These are phyloP conservation scores for Pogonophryne albipinna DNA, from an alignment of 2,797 vertebrate genomes.

Conservation along the genomic window DNA sequence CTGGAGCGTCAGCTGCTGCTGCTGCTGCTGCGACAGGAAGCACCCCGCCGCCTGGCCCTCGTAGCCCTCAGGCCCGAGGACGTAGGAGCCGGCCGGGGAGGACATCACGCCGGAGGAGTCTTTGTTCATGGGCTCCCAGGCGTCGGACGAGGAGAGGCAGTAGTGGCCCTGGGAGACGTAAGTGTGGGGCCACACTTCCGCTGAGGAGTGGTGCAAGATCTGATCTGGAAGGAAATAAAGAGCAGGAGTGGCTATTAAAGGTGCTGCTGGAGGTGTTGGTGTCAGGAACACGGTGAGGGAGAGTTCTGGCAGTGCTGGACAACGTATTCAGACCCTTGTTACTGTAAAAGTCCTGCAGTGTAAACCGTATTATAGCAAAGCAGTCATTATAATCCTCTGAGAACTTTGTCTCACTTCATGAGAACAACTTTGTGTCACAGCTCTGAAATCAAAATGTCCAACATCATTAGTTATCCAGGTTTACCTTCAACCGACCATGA, in stretches of 20 bases:
- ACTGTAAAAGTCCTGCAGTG: no score
- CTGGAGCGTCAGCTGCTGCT: slow-evolving; percentile 85
- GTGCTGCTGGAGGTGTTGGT: slow-evolving; percentile 2
- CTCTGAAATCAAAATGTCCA: slow-evolving; percentile 49
- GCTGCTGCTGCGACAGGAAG: slow-evolving; percentile 90
- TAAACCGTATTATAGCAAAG: slow-evolving; percentile 30
- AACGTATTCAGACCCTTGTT: no score
- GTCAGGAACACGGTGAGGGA: background rate
- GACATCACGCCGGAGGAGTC: slow-evolving; percentile 94
- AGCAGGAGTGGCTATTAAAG: slow-evolving; percentile 33
- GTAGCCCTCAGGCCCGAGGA: slow-evolving; percentile 88
- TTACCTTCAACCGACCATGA: slow-evolving; percentile 42
- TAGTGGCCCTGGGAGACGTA: slow-evolving; percentile 99
- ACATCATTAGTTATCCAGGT: slow-evolving; percentile 41
- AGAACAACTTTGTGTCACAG: slow-evolving; percentile 11
- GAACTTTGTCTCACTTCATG: slow-evolving; percentile 7
- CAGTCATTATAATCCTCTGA: slow-evolving; percentile 17
- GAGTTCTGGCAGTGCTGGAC: background rate
- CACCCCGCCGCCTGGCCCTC: slow-evolving; percentile 89
- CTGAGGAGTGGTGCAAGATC: slow-evolving; percentile 94
- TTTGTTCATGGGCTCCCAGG: slow-evolving; percentile 94
- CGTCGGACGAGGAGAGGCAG: slow-evolving; percentile 97
- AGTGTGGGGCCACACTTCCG: slow-evolving; percentile 97
- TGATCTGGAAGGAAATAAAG: slow-evolving; percentile 82
- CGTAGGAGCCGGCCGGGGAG: slow-evolving; percentile 91